Conservation (phyloP, 2,888 invertebrate species). For the Drosophila pseudotalamancana region DNA sequence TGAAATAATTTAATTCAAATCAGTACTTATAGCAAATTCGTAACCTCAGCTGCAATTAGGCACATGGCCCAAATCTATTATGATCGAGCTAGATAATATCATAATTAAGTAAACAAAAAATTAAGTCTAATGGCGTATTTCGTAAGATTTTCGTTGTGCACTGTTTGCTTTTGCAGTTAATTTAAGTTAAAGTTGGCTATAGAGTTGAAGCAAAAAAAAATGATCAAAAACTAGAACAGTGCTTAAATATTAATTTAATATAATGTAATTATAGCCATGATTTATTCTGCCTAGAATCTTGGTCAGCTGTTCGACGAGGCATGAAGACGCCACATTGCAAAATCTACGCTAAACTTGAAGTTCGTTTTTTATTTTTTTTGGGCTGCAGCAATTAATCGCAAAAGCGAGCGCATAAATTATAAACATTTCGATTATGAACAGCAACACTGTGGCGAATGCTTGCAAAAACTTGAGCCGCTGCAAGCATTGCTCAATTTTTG, state of each 20-base stretch:
- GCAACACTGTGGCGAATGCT: slow-evolving; percentile 7
- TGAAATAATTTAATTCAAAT: too few relatives aligned
- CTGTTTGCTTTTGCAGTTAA: slow-evolving; percentile 75
- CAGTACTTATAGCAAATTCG: too few relatives aligned
- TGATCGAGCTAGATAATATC: not conserved
- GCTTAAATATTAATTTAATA: slow-evolving; percentile 70
- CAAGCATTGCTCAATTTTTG: slow-evolving; percentile 38
- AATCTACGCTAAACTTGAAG: slow-evolving; percentile 46
- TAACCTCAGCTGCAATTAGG: too few relatives aligned
- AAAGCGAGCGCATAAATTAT: slow-evolving; percentile 64
- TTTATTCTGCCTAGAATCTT: slow-evolving; percentile 68
- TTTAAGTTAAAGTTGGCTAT: slow-evolving; percentile 50
- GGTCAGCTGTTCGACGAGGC: slow-evolving; percentile 63
- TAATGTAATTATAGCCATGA: slow-evolving; percentile 64
- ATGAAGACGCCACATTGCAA: slow-evolving; percentile 61
- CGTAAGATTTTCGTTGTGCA: slow-evolving; percentile 73
- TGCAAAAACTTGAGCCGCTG: slow-evolving; percentile 27
- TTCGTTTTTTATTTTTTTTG: slow-evolving; percentile 15
- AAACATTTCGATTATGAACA: slow-evolving; percentile 29
- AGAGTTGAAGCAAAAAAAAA: slow-evolving; percentile 8
- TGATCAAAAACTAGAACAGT: slow-evolving; percentile 56
- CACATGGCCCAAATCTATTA: too few relatives aligned
- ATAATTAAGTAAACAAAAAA: slow-evolving; percentile 1
- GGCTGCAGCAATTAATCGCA: slow-evolving; percentile 39
- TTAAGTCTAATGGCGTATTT: slow-evolving; percentile 64